Conservation (phyloP, 2,888 invertebrate genomes). For the Amphipoea lucens region DNA sequence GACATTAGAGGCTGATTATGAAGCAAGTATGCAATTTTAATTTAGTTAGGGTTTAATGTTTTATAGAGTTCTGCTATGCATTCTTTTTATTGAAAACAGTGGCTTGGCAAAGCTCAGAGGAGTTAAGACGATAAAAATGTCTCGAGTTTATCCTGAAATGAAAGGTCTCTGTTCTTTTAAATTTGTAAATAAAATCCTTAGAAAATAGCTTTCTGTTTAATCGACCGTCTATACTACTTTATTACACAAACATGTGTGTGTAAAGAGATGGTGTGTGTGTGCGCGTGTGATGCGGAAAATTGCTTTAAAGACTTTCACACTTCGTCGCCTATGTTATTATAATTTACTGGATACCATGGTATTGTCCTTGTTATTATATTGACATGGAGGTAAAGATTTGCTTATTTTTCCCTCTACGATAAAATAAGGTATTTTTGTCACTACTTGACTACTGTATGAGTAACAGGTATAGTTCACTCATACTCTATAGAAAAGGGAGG, state of each 20-base stretch:
- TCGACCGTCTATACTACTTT: not conserved
- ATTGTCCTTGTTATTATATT: constrained; percentile 17
- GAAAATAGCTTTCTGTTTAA: constrained; percentile 4
- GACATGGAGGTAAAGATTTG: not conserved
- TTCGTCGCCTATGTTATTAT: constrained; percentile 30
- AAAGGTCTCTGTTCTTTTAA: not conserved
- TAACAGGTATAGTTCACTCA: no score
- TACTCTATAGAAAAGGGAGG: no score
- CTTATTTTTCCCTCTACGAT: not conserved
- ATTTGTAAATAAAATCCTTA: not conserved
- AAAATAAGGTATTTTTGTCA: not conserved
- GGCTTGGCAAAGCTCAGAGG: not conserved
- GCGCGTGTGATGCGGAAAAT: constrained; percentile 36
- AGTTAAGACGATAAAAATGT: not conserved
- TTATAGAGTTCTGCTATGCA: not conserved
- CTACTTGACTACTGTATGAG: not conserved
- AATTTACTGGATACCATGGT: constrained; percentile 13
- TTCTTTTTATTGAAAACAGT: not conserved
- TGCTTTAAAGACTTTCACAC: constrained; percentile 34
- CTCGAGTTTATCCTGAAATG: not conserved
- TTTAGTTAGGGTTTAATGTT: not conserved
- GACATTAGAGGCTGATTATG: no score
- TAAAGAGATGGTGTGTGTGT: not conserved
- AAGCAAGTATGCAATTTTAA: not conserved
- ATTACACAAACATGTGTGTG: not conserved